These are phyloP conservation scores for Metellina segmentata DNA, from an alignment of 2,888 invertebrate species.

Conservation along the genomic window DNA sequence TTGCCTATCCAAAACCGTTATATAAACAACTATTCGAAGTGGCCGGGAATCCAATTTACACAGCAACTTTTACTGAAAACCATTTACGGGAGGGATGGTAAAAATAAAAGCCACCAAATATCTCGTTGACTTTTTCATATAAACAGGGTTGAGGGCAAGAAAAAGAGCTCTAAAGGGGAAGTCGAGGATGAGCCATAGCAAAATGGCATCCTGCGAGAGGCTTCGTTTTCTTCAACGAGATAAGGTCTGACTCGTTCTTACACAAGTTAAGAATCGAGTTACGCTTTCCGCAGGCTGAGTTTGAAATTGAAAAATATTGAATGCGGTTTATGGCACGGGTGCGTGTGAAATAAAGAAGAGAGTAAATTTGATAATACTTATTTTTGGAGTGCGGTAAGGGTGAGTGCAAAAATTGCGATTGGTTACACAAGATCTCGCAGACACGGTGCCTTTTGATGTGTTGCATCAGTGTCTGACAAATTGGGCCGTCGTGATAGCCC, in stretches of 20 bases:
- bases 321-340: background rate
- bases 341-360: conserved; percentile 13
- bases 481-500: too few relatives aligned
- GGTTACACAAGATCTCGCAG: too few relatives aligned
- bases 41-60: conserved; percentile 32
- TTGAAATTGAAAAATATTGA: conserved; percentile 43
- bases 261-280: conserved; percentile 31
- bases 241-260: conserved; percentile 27
- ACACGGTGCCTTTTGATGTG: too few relatives aligned
- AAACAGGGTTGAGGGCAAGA: background rate
- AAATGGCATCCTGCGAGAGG: background rate
- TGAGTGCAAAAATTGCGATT: too few relatives aligned
- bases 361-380: conserved; percentile 11
- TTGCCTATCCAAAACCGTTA: conserved; percentile 5
- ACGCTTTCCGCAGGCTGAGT: background rate
- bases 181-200: background rate
- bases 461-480: too few relatives aligned
- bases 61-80: conserved; percentile 26
- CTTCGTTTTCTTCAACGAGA: conserved; percentile 9
- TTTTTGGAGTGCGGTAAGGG: background rate
- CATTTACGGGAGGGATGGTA: background rate
- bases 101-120: conserved; percentile 27
- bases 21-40: conserved; percentile 40
- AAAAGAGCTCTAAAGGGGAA: background rate
- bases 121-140: conserved; percentile 7